Conservation (phyloP, 1,140 invertebrate genomes). For the Helicorthomorpha holstii region DNA sequence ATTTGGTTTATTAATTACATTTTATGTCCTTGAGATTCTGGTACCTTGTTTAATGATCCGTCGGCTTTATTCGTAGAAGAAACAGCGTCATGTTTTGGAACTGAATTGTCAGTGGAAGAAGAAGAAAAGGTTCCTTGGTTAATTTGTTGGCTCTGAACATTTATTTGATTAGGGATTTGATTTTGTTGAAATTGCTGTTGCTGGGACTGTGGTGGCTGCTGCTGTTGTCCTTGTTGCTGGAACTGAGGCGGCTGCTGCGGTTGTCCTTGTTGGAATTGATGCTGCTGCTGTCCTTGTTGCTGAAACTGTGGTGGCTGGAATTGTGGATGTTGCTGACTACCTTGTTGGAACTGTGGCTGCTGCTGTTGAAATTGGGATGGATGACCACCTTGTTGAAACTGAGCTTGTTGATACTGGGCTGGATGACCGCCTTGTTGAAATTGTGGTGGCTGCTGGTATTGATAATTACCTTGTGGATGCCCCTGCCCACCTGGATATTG, state of each 20-base stretch:
- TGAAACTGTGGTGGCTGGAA: slow-evolving; percentile 9
- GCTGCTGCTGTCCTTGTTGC: slow-evolving; percentile 9
- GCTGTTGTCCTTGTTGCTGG: neutral
- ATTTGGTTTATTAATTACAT: too few species aligned
- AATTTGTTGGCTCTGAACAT: too few species aligned
- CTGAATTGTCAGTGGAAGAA: too few species aligned
- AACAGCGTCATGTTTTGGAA: too few species aligned
- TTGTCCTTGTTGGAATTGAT: slow-evolving; percentile 11
- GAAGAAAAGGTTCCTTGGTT: too few species aligned
- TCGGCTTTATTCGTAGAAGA: too few species aligned
- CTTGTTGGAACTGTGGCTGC: slow-evolving; percentile 9
- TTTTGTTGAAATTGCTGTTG: neutral
- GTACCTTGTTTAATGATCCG: too few species aligned
- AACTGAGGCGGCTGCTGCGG: slow-evolving; percentile 6
- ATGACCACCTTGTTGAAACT: neutral
- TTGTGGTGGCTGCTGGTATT: neutral
- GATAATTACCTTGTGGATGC: slow-evolving; percentile 6
- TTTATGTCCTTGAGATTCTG: too few species aligned
- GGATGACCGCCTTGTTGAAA: slow-evolving; percentile 3
- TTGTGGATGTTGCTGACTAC: slow-evolving; percentile 7
- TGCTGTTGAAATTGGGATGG: slow-evolving; percentile 6
- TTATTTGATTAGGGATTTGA: too few species aligned
- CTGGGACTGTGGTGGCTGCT: slow-evolving; percentile 1
- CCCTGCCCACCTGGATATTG: neutral
- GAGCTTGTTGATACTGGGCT: slow-evolving; percentile 10